Evolutionary conservation across 2,113 vertebrate genomes (phyloP), one percentile per base, ranked within the genome.

Genomic region (Butastur rufipennis): DNA sequence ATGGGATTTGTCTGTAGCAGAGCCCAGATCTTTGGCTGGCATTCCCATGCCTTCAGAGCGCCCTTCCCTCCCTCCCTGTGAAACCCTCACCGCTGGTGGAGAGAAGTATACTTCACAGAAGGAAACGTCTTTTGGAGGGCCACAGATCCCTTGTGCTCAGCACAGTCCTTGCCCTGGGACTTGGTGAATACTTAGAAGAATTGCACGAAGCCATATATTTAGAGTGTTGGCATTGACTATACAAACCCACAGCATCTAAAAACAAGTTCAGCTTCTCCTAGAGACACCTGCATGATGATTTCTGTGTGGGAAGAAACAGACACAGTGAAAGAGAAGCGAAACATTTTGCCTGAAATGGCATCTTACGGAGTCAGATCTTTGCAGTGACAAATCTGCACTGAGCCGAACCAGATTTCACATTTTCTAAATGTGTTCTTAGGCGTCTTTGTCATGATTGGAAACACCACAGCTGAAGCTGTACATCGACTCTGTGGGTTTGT

Each of bases 291-390:
- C 84, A 11, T 67, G 58, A 93, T 92, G 80, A 73, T 72, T 89
- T 95, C 78, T 95, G 81, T 89, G 96, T 95, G 83, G 95, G 97
- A 96, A 90, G 96, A 87, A 97, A 89, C 94, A 96, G 95, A 95
- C 83, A 94, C 65, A 82, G 96, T 95, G 91, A 91, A 94, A 95
- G 62, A 55, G 83, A 96, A 95, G 83, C 0, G 31, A 91, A 94
- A 81, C 53, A 84, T 92, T 93, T 93, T 80, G 81, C 96, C 86
- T 14, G 0, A 94, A 97, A 95, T 92, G 89, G 88, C 89, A 96
- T 94, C 90, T 89, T 65, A 92, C 3, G 18, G 62, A 89, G 93
- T 89, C 86, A 93, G 81, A 95, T 96, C 66, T 79, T 80, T 72
- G n/a, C 66, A 52, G 86, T 91, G 88, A 94, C 86, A 97, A 91